A percentile compares a stretch with the other conserved stretches of the same genome.
Conservation (phyloP, 2,113 vertebrate species). For the Cariama cristata region DNA sequence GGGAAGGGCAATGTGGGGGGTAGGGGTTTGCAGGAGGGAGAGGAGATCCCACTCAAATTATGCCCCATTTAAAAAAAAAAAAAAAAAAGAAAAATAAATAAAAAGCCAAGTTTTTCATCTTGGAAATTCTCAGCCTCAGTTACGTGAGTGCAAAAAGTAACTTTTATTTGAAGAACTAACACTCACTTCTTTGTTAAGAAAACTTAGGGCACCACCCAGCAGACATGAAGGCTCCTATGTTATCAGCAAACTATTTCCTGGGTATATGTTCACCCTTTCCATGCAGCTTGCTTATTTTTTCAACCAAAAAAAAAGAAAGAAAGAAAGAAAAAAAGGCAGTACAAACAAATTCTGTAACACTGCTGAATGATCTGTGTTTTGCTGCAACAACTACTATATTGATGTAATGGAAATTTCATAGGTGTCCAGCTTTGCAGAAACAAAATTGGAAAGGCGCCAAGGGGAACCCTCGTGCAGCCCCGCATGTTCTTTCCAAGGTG, state of each 20-base stretch:
- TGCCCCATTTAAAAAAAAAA: slow-evolving; percentile 43
- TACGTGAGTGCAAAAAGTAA: slow-evolving; percentile 75
- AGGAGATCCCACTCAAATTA: slow-evolving; percentile 73
- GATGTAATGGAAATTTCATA: slow-evolving; percentile 73
- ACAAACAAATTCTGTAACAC: slow-evolving; percentile 72
- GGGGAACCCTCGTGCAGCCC: background rate
- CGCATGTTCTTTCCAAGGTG: background rate
- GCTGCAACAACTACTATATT: slow-evolving; percentile 35
- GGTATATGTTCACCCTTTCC: slow-evolving; percentile 70
- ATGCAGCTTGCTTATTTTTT: slow-evolving; percentile 65
- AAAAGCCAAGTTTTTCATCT: slow-evolving; percentile 45
- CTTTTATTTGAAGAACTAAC: slow-evolving; percentile 80
- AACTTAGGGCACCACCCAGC: slow-evolving; percentile 77
- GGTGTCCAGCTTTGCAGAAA: slow-evolving; percentile 15
- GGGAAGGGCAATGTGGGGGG: slow-evolving; percentile 60
- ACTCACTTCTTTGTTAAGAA: slow-evolving; percentile 82
- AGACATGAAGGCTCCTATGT: slow-evolving; percentile 84
- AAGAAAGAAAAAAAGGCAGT: background rate
- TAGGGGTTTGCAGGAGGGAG: slow-evolving; percentile 48
- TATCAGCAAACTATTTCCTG: slow-evolving; percentile 83
- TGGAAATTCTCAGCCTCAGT: slow-evolving; percentile 73
- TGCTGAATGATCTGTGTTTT: slow-evolving; percentile 52
- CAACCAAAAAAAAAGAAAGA: background rate
- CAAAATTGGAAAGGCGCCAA: background rate
- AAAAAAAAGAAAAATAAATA: slow-evolving; percentile 59